Evolutionary conservation across 2,113 vertebrate genomes (phyloP).

Genomic region (Tetrao urogallus): DNA sequence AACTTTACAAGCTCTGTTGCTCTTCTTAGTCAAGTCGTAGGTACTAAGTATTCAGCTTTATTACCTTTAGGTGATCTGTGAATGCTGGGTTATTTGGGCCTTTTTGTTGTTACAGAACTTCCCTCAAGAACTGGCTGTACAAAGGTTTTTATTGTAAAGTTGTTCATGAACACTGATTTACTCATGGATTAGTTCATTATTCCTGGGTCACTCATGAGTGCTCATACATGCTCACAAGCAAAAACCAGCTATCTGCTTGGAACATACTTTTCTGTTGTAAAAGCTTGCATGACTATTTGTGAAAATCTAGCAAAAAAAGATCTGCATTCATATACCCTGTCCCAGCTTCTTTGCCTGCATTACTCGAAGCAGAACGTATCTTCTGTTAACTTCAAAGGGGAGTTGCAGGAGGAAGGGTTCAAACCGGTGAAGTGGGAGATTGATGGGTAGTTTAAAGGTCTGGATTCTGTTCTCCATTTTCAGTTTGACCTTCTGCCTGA

Average conservation of each 20-base stretch:
- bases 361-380: neutral
- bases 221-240: neutral
- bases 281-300: neutral
- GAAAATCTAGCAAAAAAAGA: neutral
- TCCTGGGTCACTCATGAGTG: neutral
- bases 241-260: neutral
- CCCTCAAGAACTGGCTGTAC: neutral
- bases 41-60: neutral
- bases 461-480: slow-evolving; percentile 1
- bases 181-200: neutral
- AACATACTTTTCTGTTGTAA: neutral
- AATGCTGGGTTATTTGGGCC: neutral
- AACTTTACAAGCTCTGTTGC: neutral
- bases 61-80: neutral
- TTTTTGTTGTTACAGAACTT: neutral
- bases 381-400: neutral
- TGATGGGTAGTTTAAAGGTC: neutral
- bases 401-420: neutral
- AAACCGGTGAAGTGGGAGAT: neutral
- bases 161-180: neutral
- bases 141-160: neutral
- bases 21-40: neutral
- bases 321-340: neutral
- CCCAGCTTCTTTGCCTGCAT: neutral
- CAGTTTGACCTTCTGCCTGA: slow-evolving; percentile 10